Conservation (phyloP, 2,797 vertebrate species). For the Protosalanx chinensis region DNA sequence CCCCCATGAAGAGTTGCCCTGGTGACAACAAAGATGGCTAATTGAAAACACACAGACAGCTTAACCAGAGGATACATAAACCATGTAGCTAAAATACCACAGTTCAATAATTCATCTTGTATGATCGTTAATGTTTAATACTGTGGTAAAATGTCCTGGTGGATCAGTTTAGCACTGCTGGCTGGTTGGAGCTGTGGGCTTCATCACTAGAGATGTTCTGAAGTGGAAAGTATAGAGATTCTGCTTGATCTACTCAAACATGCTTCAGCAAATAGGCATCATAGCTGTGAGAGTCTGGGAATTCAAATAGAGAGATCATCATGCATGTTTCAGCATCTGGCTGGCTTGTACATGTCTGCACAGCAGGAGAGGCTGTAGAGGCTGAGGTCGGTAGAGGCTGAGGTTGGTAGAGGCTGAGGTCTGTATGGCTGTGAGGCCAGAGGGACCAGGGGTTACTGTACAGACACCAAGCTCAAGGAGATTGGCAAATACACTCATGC, state of each 20-base stretch:
- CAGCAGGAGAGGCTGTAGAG: neutral
- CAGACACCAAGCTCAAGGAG: neutral
- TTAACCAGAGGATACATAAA: constrained; percentile 9
- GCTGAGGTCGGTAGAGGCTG: no score
- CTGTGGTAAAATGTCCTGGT: constrained; percentile 6
- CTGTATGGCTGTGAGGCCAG: no score
- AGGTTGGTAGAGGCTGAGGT: no score
- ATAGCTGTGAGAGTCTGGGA: constrained; percentile 31
- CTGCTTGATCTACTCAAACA: constrained; percentile 38
- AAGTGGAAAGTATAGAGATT: constrained; percentile 5
- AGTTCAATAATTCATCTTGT: constrained; percentile 25
- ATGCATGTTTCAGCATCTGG: constrained; percentile 27
- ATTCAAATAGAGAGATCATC: constrained; percentile 25
- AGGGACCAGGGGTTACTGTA: no score
- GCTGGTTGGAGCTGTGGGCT: constrained; percentile 12
- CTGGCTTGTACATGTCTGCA: constrained; percentile 17
- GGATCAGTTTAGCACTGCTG: neutral
- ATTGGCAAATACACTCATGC: neutral
- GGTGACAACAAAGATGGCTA: constrained; percentile 31
- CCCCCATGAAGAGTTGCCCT: constrained; percentile 78
- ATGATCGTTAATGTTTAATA: constrained; percentile 26
- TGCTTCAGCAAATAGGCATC: constrained; percentile 32
- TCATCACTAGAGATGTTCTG: constrained; percentile 24
- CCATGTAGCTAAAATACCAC: constrained; percentile 18
- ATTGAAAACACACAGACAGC: neutral